A percentile compares a stretch with the other conserved stretches of the same genome.
phyloP scores from a whole-genome alignment of 1,140 invertebrate genomes.

The Drosophila mojavensis region DNA sequence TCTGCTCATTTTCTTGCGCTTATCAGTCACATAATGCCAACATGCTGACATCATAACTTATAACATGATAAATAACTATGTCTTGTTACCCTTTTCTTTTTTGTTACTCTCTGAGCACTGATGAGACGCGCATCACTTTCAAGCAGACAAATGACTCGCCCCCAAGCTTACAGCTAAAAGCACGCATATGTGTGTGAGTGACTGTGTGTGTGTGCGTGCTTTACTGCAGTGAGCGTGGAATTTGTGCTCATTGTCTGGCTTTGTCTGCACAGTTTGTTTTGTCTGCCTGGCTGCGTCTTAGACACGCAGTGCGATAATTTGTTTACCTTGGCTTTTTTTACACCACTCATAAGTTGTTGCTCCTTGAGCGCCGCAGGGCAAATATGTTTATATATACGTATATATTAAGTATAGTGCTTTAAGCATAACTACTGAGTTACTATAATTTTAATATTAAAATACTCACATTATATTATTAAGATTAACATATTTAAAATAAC shows the following conservation, averaged over 20 bases:
- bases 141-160: slow-evolving; percentile 78
- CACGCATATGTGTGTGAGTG: background rate
- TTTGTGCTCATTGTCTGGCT: slow-evolving; percentile 19
- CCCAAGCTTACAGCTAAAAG: slow-evolving; percentile 15
- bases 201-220: background rate
- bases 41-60: slow-evolving; percentile 82
- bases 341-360: slow-evolving; percentile 30
- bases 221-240: slow-evolving; percentile 24
- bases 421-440: background rate
- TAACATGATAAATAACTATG: slow-evolving; percentile 81
- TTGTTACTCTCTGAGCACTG: slow-evolving; percentile 18
- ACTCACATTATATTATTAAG: too few species aligned
- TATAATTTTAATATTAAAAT: too few species aligned
- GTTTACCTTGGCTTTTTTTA: slow-evolving; percentile 25
- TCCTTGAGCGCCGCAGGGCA: background rate
- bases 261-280: slow-evolving; percentile 45
- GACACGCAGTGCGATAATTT: slow-evolving; percentile 47
- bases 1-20: slow-evolving; percentile 54
- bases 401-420: background rate
- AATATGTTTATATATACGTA: too few species aligned
- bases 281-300: slow-evolving; percentile 42
- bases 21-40: slow-evolving; percentile 79
- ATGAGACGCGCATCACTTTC: slow-evolving; percentile 39
- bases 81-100: slow-evolving; percentile 57
- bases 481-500: too few species aligned